Evolutionary conservation across 1,140 invertebrate genomes (phyloP).

Genomic region (Acromyrmex heyeri): DNA sequence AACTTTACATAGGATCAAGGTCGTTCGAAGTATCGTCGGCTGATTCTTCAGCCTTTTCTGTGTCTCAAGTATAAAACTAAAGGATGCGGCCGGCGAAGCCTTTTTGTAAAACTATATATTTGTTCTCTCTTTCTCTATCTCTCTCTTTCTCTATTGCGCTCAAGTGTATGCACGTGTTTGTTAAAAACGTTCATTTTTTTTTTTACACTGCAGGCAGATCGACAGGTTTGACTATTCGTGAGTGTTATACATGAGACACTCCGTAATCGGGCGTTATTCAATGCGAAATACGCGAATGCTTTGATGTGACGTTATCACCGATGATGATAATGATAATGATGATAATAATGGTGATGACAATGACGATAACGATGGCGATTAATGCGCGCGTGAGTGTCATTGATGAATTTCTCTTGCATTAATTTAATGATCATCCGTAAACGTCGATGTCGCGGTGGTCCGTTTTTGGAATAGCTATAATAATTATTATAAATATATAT

Average conservation of each 20-base stretch:
- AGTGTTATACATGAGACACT: slow-evolving; percentile 76
- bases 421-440: slow-evolving; percentile 72
- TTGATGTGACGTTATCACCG: slow-evolving; percentile 59
- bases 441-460: slow-evolving; percentile 78
- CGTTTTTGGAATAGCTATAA: slow-evolving; percentile 82
- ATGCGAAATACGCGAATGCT: slow-evolving; percentile 36
- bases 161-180: slow-evolving; percentile 66
- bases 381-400: slow-evolving; percentile 49
- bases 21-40: slow-evolving; percentile 61
- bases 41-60: slow-evolving; percentile 69
- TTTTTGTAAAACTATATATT: slow-evolving; percentile 76
- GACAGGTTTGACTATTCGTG: slow-evolving; percentile 70
- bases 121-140: slow-evolving; percentile 54
- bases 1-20: slow-evolving; percentile 57
- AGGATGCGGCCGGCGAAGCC: slow-evolving; percentile 66
- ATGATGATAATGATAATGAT: slow-evolving; percentile 59
- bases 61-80: slow-evolving; percentile 77
- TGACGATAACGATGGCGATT: slow-evolving; percentile 4
- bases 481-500: slow-evolving; percentile 83
- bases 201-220: slow-evolving; percentile 56
- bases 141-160: slow-evolving; percentile 72
- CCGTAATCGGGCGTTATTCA: slow-evolving; percentile 57
- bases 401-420: slow-evolving; percentile 56
- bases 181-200: slow-evolving; percentile 52
- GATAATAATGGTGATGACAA: not conserved